Percentiles rank a stretch among this genome's conserved stretches.
phyloP scores from a whole-genome alignment of 2,888 invertebrate species.

The Phorcus lineatus region DNA sequence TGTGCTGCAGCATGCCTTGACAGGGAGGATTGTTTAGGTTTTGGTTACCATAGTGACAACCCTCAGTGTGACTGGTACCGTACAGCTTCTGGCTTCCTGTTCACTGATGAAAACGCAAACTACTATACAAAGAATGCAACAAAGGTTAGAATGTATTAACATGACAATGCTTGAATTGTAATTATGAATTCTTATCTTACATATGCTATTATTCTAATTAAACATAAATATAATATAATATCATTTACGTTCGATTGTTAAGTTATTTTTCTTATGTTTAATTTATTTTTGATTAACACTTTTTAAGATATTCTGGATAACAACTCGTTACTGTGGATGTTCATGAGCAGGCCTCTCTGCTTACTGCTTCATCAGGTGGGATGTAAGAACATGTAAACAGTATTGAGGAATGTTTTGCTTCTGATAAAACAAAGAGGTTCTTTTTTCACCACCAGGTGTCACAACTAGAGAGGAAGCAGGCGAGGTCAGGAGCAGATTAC shows the following conservation, averaged over 20 bases:
- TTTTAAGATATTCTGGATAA: too few species aligned
- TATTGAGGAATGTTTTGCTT: too few species aligned
- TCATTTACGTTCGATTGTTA: too few species aligned
- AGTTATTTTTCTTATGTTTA: too few species aligned
- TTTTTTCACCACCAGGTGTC: slow-evolving; percentile 48
- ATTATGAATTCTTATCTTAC: too few species aligned
- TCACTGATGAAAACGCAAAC: slow-evolving; percentile 5
- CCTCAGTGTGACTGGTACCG: background rate
- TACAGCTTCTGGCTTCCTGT: slow-evolving; percentile 14
- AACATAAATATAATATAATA: too few species aligned
- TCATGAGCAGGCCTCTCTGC: too few species aligned
- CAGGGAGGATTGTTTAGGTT: slow-evolving; percentile 57
- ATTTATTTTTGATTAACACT: too few species aligned
- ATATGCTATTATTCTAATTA: too few species aligned
- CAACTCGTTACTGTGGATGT: too few species aligned
- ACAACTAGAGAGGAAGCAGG: slow-evolving; percentile 52
- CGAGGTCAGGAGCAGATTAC: slow-evolving; percentile 66
- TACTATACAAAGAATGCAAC: slow-evolving; percentile 32
- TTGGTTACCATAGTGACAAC: slow-evolving; percentile 31
- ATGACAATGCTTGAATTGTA: background rate
- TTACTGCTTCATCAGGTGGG: too few species aligned
- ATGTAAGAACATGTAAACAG: too few species aligned
- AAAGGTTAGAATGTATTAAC: slow-evolving; percentile 22
- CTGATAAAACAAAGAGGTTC: background rate
- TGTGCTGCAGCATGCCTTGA: slow-evolving; percentile 65